Conservation (phyloP, 1,140 invertebrate genomes). For the Caenorhabditis remanei region DNA sequence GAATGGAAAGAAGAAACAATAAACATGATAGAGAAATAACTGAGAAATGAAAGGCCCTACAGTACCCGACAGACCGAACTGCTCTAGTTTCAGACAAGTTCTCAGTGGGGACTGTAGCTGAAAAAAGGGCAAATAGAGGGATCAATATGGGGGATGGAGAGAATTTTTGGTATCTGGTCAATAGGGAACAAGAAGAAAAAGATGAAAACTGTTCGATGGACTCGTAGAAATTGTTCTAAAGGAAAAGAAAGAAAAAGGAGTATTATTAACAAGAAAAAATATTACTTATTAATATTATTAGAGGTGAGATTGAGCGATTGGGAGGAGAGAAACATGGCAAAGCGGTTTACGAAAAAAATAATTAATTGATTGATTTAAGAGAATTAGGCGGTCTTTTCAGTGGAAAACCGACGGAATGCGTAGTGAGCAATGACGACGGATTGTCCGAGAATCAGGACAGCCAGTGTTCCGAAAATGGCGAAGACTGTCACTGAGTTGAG, state of each 20-base stretch:
- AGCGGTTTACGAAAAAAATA: background rate
- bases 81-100: background rate
- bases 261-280: background rate
- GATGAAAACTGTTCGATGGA: constrained; percentile 18
- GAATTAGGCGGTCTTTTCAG: constrained; percentile 36
- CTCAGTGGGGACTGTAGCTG: constrained; percentile 49
- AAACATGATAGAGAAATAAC: constrained; percentile 25
- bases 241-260: background rate
- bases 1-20: background rate
- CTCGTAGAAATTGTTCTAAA: constrained; percentile 19
- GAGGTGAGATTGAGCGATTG: constrained; percentile 20
- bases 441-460: constrained; percentile 72
- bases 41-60: constrained; percentile 45
- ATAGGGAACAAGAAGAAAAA: background rate
- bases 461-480: constrained; percentile 67
- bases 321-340: background rate
- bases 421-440: constrained; percentile 72
- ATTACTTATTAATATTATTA: constrained; percentile 8
- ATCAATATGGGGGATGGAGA: background rate
- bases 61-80: constrained; percentile 49
- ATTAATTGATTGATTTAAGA: too few species aligned
- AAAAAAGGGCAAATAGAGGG: constrained; percentile 5
- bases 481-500: constrained; percentile 59
- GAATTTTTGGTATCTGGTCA: constrained; percentile 24
- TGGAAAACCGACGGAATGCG: constrained; percentile 60